Conservation (phyloP, 1,140 invertebrate genomes). For the Triops longicaudatus region DNA sequence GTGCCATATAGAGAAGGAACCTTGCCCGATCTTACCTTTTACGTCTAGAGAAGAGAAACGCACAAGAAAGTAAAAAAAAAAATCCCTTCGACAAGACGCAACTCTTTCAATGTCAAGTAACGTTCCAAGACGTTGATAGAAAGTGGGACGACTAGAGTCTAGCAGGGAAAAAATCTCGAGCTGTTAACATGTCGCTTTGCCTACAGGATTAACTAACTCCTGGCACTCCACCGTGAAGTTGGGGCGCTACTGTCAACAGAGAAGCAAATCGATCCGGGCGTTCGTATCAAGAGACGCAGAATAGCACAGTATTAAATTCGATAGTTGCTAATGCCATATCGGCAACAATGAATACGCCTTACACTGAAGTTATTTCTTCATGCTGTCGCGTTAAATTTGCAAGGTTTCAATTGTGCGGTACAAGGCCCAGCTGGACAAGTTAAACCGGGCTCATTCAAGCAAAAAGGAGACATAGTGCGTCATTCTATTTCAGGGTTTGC, state of each 20-base stretch:
- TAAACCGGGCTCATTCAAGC: background rate
- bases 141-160: no score
- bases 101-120: background rate
- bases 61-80: background rate
- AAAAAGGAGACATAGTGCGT: background rate
- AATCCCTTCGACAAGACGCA: background rate
- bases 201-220: background rate
- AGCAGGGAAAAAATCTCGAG: background rate
- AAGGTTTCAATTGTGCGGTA: no score
- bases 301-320: background rate
- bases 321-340: background rate
- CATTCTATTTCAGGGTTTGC: conserved; percentile 4
- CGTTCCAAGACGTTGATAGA: no score
- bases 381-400: no score
- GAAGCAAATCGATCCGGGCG: conserved; percentile 4
- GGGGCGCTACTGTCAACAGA: background rate
- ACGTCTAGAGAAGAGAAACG: background rate
- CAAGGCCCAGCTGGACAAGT: background rate
- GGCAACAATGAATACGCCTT: no score
- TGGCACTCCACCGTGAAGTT: background rate
- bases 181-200: background rate
- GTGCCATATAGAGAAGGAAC: background rate
- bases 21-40: conserved; percentile 6
- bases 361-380: no score
- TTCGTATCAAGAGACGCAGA: conserved; percentile 11